Percentiles rank a stretch among this genome's conserved stretches.
phyloP scores from a whole-genome alignment of 2,888 invertebrate species.

The Drosophila anomalata region DNA sequence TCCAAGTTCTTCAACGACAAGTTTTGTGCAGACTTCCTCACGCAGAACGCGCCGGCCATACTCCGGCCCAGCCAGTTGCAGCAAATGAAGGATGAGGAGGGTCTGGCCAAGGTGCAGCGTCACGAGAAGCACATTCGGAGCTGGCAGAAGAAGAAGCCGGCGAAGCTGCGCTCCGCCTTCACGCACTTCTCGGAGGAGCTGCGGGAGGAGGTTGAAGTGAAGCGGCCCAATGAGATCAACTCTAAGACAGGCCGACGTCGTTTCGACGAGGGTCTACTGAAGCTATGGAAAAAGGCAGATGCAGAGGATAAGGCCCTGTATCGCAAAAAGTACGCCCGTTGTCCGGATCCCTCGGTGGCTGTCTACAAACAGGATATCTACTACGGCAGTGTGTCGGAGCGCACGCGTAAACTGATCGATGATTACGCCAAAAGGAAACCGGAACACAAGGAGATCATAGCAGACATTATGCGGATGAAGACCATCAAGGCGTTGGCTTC shows the following conservation, averaged over 20 bases:
- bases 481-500: conserved; percentile 90
- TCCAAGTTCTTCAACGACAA: conserved; percentile 90
- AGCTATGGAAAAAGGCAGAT: conserved; percentile 88
- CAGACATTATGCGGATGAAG: conserved; percentile 90
- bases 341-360: conserved; percentile 91
- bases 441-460: conserved; percentile 84
- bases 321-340: conserved; percentile 84
- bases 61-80: conserved; percentile 86
- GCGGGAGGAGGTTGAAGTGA: conserved; percentile 84
- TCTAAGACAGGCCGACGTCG: conserved; percentile 86
- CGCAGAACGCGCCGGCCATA: conserved; percentile 90
- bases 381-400: conserved; percentile 94
- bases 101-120: conserved; percentile 85
- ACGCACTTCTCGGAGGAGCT: conserved; percentile 86
- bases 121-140: conserved; percentile 86
- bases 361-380: conserved; percentile 89
- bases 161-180: conserved; percentile 85
- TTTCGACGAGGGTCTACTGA: conserved; percentile 86
- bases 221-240: conserved; percentile 84
- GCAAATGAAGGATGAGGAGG: conserved; percentile 86
- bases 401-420: conserved; percentile 88
- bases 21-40: conserved; percentile 91
- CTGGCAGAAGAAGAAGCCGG: conserved; percentile 86
- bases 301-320: conserved; percentile 85
- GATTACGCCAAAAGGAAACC: conserved; percentile 85